phyloP scores from a whole-genome alignment of 2,888 invertebrate genomes.

The Phortica magna region DNA sequence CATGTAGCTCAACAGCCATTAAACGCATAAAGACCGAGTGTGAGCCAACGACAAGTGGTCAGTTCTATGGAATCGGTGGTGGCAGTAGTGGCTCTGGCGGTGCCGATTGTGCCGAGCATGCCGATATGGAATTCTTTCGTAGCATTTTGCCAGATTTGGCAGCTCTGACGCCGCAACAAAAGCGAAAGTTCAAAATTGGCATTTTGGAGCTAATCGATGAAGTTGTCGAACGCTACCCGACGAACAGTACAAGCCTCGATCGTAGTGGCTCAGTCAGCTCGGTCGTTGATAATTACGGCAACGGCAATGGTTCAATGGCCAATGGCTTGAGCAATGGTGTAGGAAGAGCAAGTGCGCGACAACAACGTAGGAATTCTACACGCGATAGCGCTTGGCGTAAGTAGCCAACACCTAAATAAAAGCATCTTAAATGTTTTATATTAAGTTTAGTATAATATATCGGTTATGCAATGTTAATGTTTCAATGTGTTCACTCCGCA shows the following conservation, averaged over 20 bases:
- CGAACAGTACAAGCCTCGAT: conserved; percentile 45
- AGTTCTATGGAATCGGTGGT: conserved; percentile 40
- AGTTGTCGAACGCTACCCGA: conserved; percentile 74
- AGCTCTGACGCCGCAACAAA: conserved; percentile 79
- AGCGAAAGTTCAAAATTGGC: conserved; percentile 80
- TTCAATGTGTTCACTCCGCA: background rate
- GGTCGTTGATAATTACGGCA: background rate
- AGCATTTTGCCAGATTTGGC: conserved; percentile 80
- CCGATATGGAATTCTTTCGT: conserved; percentile 79
- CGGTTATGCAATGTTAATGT: no score
- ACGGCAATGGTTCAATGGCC: conserved; percentile 39
- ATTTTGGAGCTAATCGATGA: conserved; percentile 79
- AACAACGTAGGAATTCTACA: conserved; percentile 55
- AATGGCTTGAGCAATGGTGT: conserved; percentile 23
- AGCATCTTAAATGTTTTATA: background rate
- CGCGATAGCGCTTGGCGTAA: conserved; percentile 65
- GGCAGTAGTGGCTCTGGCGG: conserved; percentile 44
- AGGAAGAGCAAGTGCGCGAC: conserved; percentile 33
- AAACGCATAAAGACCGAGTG: conserved; percentile 75
- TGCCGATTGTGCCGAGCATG: conserved; percentile 62
- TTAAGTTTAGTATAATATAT: background rate
- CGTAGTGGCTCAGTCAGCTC: conserved; percentile 40
- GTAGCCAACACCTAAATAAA: conserved; percentile 34
- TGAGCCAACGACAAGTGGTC: conserved; percentile 59
- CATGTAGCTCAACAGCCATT: conserved; percentile 41